Percentiles rank a stretch among this genome's conserved stretches.
phyloP scores from a whole-genome alignment of 2,113 vertebrate species.

The Potamarius usumacintae region DNA sequence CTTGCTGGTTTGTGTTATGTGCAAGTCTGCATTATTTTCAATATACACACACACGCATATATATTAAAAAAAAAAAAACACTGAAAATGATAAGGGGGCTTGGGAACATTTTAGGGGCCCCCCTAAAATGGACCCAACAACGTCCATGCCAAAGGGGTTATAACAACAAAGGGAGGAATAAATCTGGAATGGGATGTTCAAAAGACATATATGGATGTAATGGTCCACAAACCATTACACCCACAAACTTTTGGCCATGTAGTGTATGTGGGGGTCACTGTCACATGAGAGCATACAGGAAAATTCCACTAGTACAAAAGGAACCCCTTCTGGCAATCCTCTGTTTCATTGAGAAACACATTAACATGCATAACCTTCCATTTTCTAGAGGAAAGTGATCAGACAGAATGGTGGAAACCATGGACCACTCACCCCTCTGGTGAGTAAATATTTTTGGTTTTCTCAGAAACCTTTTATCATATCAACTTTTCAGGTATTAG shows the following conservation, averaged over 20 bases:
- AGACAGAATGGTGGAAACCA: slow-evolving; percentile 70
- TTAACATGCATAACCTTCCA: not conserved
- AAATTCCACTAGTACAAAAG: not conserved
- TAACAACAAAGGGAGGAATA: not conserved
- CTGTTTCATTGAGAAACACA: not conserved
- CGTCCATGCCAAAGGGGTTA: no score
- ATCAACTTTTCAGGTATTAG: not conserved
- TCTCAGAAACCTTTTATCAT: not conserved
- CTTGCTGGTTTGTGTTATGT: no score
- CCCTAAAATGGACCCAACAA: no score
- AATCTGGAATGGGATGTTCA: not conserved
- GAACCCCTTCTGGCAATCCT: not conserved
- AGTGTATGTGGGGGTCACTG: not conserved
- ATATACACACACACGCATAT: no score
- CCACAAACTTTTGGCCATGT: not conserved
- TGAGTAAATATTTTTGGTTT: slow-evolving; percentile 42
- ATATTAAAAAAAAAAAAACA: no score
- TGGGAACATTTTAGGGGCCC: no score
- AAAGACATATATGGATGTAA: not conserved
- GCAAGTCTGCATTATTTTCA: no score
- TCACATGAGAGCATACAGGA: not conserved
- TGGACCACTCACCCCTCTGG: slow-evolving; percentile 66
- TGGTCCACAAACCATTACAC: not conserved
- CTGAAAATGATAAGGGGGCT: no score
- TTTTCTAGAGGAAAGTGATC: slow-evolving; percentile 59